phyloP scores from a whole-genome alignment of 2,797 vertebrate species.

The Fistularia tabacaria region DNA sequence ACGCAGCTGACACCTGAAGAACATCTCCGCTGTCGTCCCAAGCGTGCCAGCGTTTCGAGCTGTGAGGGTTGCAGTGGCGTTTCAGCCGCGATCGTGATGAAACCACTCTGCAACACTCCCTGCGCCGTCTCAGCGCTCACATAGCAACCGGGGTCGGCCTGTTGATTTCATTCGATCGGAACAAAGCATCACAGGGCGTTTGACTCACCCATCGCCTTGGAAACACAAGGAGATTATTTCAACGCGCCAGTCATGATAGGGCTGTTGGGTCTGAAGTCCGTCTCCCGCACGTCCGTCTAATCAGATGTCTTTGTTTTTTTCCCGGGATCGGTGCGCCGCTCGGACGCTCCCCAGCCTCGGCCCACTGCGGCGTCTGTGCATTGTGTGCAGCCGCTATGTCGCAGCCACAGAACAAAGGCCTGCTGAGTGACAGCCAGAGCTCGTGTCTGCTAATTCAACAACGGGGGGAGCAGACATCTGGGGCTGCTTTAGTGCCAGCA shows the following conservation, averaged over 20 bases:
- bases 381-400: constrained; percentile 21
- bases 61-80: constrained; percentile 20
- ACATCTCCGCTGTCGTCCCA: too few species aligned
- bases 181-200: neutral
- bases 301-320: too few species aligned
- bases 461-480: constrained; percentile 49
- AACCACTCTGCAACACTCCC: constrained; percentile 50
- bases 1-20: too few species aligned
- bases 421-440: constrained; percentile 34
- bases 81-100: constrained; percentile 52
- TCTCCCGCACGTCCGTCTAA: too few species aligned
- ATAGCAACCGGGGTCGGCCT: constrained; percentile 47
- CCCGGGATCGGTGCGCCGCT: too few species aligned
- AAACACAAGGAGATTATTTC: neutral
- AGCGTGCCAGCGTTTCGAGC: too few species aligned
- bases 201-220: too few species aligned
- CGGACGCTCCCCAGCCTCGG: too few species aligned
- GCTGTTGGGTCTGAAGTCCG: too few species aligned
- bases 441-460: constrained; percentile 34
- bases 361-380: neutral
- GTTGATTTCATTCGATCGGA: constrained; percentile 26
- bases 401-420: constrained; percentile 60
- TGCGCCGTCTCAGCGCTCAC: constrained; percentile 16
- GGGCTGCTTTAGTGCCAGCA: constrained; percentile 39
- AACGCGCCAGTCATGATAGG: too few species aligned